Evolutionary conservation across 1,140 invertebrate genomes (phyloP).

Genomic region (Centruroides sculpturatus): DNA sequence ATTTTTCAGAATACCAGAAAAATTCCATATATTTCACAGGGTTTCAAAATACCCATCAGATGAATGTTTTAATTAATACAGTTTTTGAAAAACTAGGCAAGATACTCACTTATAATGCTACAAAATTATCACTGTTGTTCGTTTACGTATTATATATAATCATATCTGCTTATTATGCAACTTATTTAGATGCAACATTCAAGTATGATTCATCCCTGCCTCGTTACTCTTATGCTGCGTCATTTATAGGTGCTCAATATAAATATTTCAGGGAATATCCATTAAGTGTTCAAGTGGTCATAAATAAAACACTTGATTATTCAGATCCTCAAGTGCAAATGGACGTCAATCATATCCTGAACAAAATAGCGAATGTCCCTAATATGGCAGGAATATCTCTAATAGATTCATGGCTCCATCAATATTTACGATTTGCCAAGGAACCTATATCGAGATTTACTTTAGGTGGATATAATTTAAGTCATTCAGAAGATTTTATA

Average conservation of each 20-base stretch:
- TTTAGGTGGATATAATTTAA: constrained; percentile 49
- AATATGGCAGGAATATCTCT: constrained; percentile 57
- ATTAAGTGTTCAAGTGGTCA: constrained; percentile 72
- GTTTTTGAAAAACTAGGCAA: constrained; percentile 28
- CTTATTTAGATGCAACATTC: too few relatives aligned
- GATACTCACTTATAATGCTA: constrained; percentile 54
- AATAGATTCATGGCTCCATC: constrained; percentile 78
- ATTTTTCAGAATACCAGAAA: too few relatives aligned
- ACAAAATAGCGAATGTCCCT: constrained; percentile 60
- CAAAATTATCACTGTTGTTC: constrained; percentile 60
- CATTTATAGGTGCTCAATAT: too few relatives aligned
- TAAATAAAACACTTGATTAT: constrained; percentile 69
- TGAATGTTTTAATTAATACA: too few relatives aligned
- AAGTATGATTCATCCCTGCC: too few relatives aligned
- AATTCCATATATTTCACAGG: too few relatives aligned
- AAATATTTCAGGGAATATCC: constrained; percentile 68
- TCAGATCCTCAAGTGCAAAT: constrained; percentile 59
- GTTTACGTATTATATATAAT: constrained; percentile 53
- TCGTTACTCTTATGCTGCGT: too few relatives aligned
- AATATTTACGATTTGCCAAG: constrained; percentile 60
- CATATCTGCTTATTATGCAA: too few relatives aligned
- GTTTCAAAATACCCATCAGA: too few relatives aligned
- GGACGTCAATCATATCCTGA: constrained; percentile 60
- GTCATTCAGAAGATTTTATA: constrained; percentile 56
- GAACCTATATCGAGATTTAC: constrained; percentile 38